Percentiles rank a stretch among this genome's conserved stretches.
These are phyloP conservation scores for Drosophila neotestacea DNA, from an alignment of 2,888 invertebrate species.

Conservation along the genomic window DNA sequence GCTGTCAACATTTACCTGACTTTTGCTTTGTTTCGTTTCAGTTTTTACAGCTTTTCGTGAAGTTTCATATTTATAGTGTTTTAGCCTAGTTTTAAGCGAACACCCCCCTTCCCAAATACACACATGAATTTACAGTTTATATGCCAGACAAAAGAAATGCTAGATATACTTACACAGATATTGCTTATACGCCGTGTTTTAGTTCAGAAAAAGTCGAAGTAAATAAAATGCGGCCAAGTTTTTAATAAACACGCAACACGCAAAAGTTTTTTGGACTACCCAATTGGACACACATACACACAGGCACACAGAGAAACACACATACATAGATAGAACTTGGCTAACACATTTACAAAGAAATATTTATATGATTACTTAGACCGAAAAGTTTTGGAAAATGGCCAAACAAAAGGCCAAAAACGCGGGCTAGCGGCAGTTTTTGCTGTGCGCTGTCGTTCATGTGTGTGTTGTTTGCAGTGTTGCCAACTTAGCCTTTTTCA, in stretches of 20 bases:
- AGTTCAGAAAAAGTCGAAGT: background rate
- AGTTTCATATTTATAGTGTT: constrained; percentile 12
- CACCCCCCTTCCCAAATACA: background rate
- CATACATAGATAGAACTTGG: constrained; percentile 25
- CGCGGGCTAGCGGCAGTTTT: constrained; percentile 34
- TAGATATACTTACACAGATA: constrained; percentile 15
- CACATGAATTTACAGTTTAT: constrained; percentile 45
- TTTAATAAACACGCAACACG: constrained; percentile 75
- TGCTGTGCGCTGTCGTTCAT: constrained; percentile 30
- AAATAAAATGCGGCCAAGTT: constrained; percentile 61
- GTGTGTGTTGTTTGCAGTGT: constrained; percentile 12
- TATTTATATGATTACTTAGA: constrained; percentile 76
- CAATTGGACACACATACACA: constrained; percentile 12
- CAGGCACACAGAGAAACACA: constrained; percentile 26
- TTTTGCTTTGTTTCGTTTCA: background rate
- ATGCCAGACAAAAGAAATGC: constrained; percentile 46
- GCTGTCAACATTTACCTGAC: background rate
- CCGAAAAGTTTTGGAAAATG: constrained; percentile 50
- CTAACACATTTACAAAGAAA: constrained; percentile 58
- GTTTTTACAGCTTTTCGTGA: background rate
- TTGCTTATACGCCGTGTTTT: constrained; percentile 37
- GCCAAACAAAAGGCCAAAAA: constrained; percentile 45
- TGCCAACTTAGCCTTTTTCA: too few relatives aligned
- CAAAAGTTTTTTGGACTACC: constrained; percentile 38
- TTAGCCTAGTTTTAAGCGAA: background rate